Evolutionary conservation across 2,797 vertebrate genomes (phyloP).

Genomic region (Discoglossus pictus): DNA sequence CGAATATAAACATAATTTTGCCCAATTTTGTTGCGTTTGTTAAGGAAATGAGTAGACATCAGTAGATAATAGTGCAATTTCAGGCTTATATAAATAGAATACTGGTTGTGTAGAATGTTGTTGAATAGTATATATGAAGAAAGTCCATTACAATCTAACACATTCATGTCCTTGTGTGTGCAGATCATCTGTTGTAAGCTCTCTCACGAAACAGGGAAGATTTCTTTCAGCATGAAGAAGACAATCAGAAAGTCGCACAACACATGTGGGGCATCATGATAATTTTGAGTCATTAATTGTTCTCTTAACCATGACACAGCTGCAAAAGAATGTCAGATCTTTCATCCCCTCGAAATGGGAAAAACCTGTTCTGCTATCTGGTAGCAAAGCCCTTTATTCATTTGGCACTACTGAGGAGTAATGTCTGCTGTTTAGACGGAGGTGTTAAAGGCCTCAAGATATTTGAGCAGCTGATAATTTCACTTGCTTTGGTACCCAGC

Average conservation of each 20-base stretch:
- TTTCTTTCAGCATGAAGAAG: constrained; percentile 52
- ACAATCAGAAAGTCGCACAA: constrained; percentile 55
- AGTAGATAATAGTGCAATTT: too few species aligned
- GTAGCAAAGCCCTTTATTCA: constrained; percentile 47
- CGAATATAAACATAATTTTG: background rate
- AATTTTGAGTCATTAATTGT: constrained; percentile 58
- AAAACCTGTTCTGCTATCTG: constrained; percentile 59
- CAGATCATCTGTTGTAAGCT: constrained; percentile 43
- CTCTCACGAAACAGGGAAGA: constrained; percentile 47
- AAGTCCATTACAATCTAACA: too few species aligned
- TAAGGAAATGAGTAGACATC: background rate
- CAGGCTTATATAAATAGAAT: too few species aligned
- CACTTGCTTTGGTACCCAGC: constrained; percentile 46
- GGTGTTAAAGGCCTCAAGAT: constrained; percentile 47
- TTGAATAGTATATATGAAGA: too few species aligned
- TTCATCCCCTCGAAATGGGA: constrained; percentile 58
- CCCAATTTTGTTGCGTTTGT: background rate
- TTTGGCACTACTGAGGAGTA: constrained; percentile 49
- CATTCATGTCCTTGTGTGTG: constrained; percentile 47
- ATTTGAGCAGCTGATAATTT: constrained; percentile 48
- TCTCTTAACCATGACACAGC: constrained; percentile 59
- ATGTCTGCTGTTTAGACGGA: constrained; percentile 49
- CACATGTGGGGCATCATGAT: constrained; percentile 56
- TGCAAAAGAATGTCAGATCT: constrained; percentile 66
- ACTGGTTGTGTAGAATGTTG: too few species aligned